Base-by-base conservation (phyloP, 92 coral and sea anemone genomes). In the Plumapathes pennacea region DNA sequence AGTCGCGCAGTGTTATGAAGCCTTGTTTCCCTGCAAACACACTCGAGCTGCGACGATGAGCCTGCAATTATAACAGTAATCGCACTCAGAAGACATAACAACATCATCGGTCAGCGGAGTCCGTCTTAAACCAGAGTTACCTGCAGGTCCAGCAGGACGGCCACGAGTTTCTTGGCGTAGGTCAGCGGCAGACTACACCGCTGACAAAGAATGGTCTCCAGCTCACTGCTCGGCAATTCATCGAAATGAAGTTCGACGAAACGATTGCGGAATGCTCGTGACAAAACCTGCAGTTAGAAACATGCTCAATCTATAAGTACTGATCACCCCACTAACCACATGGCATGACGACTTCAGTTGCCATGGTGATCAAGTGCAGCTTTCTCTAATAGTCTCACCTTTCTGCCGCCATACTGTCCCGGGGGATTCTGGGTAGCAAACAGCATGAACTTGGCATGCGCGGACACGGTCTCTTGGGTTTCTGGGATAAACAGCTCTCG, bases 401-500 rank as follows among this genome's bases (percentile, higher is more conserved):
- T 94, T 64, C 99, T 65, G 22, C 99, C 99, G 3, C 99, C 99
- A 69, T 94, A 94, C 52, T 88, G 96, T 36, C 99, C 99, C 20
- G 99, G 99, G 14, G 99, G 99, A 30, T 94, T 94, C 52, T 94
- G 99, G 11, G 99, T 94, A 13, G 99, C 96, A 81, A 84, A 94
- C 44, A 94, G 46, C 99, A 94, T 94, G 61, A 94, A 94, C 85
- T 83, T 84, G 37, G 88, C 87, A 59, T 94, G 96, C 0, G 99
- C 99, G 60, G 58, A 72, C 40, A 94, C 87, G 0, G 94, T 88
- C 39, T 94, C 96, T 57, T 94, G 96, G 45, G 96, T 94, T 65
- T 94, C 99, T 32, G 99, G 97, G 51, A 94, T 88, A 64, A 88
- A 94, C 41, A 94, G 57, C 67, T 94, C 99, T 27, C 99, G 81